Evolutionary conservation across 2,113 vertebrate genomes (phyloP).

Genomic region (Myocastor coypus): DNA sequence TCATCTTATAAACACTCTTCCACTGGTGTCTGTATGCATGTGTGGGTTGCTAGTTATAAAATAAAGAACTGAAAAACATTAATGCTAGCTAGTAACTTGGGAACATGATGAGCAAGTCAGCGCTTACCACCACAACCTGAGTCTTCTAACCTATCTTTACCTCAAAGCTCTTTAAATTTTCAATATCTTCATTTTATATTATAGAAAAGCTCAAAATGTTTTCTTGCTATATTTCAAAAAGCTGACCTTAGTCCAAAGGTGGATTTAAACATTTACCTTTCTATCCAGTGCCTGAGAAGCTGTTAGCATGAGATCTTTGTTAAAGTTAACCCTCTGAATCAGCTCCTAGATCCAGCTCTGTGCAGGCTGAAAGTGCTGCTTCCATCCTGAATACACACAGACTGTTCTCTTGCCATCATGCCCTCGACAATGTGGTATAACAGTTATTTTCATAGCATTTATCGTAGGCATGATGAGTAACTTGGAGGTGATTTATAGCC

Average conservation of each 20-base stretch:
- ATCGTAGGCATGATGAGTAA: neutral
- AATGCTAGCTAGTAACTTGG: neutral
- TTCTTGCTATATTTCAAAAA: conserved; percentile 17
- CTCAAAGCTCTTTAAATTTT: neutral
- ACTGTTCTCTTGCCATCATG: neutral
- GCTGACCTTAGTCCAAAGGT: neutral
- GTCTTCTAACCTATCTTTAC: neutral
- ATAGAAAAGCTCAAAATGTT: neutral
- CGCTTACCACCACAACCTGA: neutral
- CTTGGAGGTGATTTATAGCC: neutral
- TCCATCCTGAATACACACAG: neutral
- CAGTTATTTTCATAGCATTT: neutral
- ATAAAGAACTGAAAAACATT: neutral
- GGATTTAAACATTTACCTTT: neutral
- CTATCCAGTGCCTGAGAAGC: neutral
- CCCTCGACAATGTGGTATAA: neutral
- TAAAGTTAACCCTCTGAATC: neutral
- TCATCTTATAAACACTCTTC: neutral
- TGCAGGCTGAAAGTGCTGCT: neutral
- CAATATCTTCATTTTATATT: neutral
- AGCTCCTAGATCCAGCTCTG: neutral
- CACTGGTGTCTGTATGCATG: neutral
- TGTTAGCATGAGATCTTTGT: neutral
- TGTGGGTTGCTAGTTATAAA: neutral
- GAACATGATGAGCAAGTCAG: neutral